These are phyloP conservation scores for Spilarctia lutea DNA, from an alignment of 2,888 invertebrate genomes.

Conservation along the genomic window DNA sequence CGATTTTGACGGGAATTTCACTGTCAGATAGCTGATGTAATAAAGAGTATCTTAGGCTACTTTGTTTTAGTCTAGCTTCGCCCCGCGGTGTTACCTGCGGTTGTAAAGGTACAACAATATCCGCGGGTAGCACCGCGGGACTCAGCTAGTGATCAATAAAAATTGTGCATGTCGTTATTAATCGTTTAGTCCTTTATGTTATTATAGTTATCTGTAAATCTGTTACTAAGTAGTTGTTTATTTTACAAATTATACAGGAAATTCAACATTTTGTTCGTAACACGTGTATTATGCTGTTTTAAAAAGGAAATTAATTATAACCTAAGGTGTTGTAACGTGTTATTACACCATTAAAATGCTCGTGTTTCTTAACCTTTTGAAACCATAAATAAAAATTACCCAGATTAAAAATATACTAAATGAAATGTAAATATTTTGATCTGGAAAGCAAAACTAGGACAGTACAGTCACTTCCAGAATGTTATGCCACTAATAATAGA, in stretches of 20 bases:
- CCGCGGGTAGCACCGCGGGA: too few species aligned
- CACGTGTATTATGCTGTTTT: not conserved
- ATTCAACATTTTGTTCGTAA: constrained; percentile 14
- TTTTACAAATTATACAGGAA: constrained; percentile 35
- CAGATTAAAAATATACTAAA: not conserved
- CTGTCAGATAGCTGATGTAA: too few species aligned
- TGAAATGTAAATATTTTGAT: not conserved
- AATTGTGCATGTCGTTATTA: constrained; percentile 26
- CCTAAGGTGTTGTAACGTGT: not conserved
- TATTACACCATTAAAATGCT: not conserved
- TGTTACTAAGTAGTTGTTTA: constrained; percentile 20
- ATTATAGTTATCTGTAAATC: constrained; percentile 38
- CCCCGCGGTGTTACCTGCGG: too few species aligned
- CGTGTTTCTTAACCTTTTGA: not conserved
- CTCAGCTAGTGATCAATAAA: constrained; percentile 12
- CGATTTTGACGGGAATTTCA: too few species aligned
- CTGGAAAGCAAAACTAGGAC: not conserved
- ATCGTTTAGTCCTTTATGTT: constrained; percentile 26
- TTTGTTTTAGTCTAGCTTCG: too few species aligned
- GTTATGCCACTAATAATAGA: too few species aligned
- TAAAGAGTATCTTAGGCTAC: too few species aligned
- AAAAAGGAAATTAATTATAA: not conserved
- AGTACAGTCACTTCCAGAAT: not conserved
- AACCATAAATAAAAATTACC: not conserved
- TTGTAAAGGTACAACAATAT: too few species aligned